These are phyloP conservation scores for Ceratina australensis DNA, from an alignment of 1,140 invertebrate species.

Conservation along the genomic window DNA sequence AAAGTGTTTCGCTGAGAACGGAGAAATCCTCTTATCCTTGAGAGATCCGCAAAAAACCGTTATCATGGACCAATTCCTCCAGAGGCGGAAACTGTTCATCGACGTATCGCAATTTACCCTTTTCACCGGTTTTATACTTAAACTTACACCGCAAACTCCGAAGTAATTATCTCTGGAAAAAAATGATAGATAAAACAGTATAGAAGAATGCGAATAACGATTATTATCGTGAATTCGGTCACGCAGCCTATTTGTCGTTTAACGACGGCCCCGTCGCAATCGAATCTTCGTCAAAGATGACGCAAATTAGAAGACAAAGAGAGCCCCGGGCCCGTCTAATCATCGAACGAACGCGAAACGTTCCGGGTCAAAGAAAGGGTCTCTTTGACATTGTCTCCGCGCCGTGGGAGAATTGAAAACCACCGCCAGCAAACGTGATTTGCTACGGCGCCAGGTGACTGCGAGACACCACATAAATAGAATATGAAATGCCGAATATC, in stretches of 20 bases:
- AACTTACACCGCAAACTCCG: neutral
- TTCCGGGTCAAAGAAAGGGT: slow-evolving; percentile 11
- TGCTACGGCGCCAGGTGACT: slow-evolving; percentile 21
- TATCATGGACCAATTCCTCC: slow-evolving; percentile 38
- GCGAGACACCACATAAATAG: slow-evolving; percentile 53
- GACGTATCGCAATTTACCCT: slow-evolving; percentile 8
- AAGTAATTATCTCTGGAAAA: neutral
- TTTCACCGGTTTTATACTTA: neutral
- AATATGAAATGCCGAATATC: slow-evolving; percentile 56
- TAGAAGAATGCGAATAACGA: neutral
- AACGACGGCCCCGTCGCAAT: neutral
- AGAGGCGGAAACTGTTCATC: slow-evolving; percentile 29
- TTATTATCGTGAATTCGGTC: neutral
- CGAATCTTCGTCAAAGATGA: slow-evolving; percentile 1
- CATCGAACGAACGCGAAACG: neutral
- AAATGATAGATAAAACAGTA: too few relatives aligned
- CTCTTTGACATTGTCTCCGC: slow-evolving; percentile 14
- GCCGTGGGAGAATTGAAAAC: slow-evolving; percentile 13
- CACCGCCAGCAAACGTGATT: slow-evolving; percentile 1
- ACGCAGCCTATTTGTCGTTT: neutral
- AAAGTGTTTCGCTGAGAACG: slow-evolving; percentile 52
- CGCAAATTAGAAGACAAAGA: slow-evolving; percentile 9
- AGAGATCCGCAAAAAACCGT: slow-evolving; percentile 8
- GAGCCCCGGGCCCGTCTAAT: slow-evolving; percentile 6
- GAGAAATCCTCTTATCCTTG: slow-evolving; percentile 52